A percentile compares a stretch with the other conserved stretches of the same genome.
phyloP scores from a whole-genome alignment of 2,113 vertebrate genomes.

The Malurus cyaneus region DNA sequence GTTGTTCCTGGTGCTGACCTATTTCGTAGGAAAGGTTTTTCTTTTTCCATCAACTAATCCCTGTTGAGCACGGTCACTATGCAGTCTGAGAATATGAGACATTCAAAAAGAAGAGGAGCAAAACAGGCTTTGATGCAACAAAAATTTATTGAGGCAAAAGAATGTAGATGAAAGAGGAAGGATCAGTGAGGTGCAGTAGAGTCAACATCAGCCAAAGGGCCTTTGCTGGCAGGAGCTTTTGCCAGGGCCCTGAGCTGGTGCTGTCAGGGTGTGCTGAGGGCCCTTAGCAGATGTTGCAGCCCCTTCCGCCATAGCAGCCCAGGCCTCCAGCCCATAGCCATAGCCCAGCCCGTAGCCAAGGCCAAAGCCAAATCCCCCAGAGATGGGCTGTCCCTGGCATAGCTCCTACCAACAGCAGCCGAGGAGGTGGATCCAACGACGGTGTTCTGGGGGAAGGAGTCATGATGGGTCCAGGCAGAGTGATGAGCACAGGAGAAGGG shows the following conservation, averaged over 20 bases:
- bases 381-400: no score
- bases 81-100: fast-evolving
- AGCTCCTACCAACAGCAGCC: no score
- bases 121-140: neutral
- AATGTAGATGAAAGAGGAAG: neutral
- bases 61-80: fast-evolving
- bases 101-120: fast-evolving
- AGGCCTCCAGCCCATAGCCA: neutral
- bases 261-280: neutral
- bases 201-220: fast-evolving
- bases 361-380: no score
- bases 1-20: fast-evolving
- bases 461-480: no score
- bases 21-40: fast-evolving
- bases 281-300: neutral
- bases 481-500: neutral
- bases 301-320: neutral
- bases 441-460: no score
- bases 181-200: fast-evolving
- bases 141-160: neutral
- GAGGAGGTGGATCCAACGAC: no score
- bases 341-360: no score
- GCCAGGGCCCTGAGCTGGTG: fast-evolving
- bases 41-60: fast-evolving
- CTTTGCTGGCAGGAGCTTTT: no score